Percentiles rank a stretch among this genome's conserved stretches.
Conservation (phyloP, 2,888 invertebrate species). For the Leptogaster cylindrica region DNA sequence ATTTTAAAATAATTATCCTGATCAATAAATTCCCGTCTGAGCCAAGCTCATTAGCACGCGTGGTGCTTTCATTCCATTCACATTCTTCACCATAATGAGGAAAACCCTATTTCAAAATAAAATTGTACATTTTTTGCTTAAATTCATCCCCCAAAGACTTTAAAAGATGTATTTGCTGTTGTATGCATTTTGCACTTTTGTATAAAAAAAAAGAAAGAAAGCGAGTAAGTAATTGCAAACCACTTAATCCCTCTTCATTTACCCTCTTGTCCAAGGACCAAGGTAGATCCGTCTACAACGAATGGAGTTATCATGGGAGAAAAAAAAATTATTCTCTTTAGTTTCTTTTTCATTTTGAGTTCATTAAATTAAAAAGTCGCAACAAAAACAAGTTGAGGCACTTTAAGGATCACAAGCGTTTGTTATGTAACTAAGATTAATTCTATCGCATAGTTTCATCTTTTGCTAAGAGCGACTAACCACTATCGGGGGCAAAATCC, state of each 20-base stretch:
- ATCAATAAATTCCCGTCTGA: too few relatives aligned
- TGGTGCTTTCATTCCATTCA: too few relatives aligned
- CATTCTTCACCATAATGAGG: too few relatives aligned
- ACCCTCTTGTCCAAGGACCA: not conserved
- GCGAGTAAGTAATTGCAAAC: not conserved
- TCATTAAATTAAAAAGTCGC: slow-evolving; percentile 10
- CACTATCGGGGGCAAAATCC: not conserved
- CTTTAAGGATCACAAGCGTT: slow-evolving; percentile 3
- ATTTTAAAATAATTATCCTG: too few relatives aligned
- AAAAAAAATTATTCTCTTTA: not conserved
- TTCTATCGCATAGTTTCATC: slow-evolving; percentile 38
- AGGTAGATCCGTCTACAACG: too few relatives aligned
- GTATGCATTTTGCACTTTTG: too few relatives aligned
- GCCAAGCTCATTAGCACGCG: too few relatives aligned
- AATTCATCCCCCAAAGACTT: too few relatives aligned
- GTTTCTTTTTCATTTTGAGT: not conserved
- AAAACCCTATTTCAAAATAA: too few relatives aligned
- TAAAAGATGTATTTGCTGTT: too few relatives aligned
- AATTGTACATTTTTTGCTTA: too few relatives aligned
- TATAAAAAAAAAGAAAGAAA: too few relatives aligned
- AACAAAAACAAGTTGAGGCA: not conserved
- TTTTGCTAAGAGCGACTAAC: slow-evolving; percentile 1
- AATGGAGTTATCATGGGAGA: slow-evolving; percentile 11
- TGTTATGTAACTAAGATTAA: slow-evolving; percentile 36
- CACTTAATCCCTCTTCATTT: not conserved